Base-by-base conservation (phyloP, 2,888 invertebrate species). In the Thumatha senex region DNA sequence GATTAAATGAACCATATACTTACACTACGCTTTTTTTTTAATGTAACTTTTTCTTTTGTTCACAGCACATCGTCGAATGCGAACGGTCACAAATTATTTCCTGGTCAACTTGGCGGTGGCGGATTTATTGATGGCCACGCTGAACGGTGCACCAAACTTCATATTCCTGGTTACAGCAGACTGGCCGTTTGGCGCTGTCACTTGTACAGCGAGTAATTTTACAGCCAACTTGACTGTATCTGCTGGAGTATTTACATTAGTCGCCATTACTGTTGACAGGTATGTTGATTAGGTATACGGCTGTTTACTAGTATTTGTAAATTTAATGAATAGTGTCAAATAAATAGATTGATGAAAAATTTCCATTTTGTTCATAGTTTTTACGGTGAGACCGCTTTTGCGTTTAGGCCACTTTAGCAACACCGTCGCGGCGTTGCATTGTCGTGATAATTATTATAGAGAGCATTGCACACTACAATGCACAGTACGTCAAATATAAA, bases 231-330 rank as follows among this genome's bases (percentile, higher is more conserved):
- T 97, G 15, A 97, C 98, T 0, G 97, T 98, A 1, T 96, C 97
- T 0, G 96, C 97, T 9, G 97, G 97, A 56, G 97, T 98, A 0
- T 96, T 98, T 78, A 98, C 98, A 0, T 93, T 98, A 63, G 96
- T 97, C 51, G 97, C 97, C 48, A 98, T 98, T 66, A 97, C 98
- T 33, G 95, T 97, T 64, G 98, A 98, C 88, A 95, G 98, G 98
- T 98, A 83, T 90, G 70, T 69, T 14, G 11, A 13, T 7, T 34
- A 12, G 14, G 0, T 36, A 8, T 13, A 12, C 9, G 11, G 3
- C 10, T 5, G 9, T 14, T 24, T 24, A 2, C 2, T 24, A 24
- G 18, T 24, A n/a, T n/a, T n/a, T n/a, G n/a, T n/a, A n/a, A n/a
- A n/a, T n/a, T n/a, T n/a, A n/a, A n/a, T n/a, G n/a, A n/a, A n/a